These are phyloP conservation scores for Proisotoma minuta DNA, from an alignment of 2,888 invertebrate species.

Conservation along the genomic window DNA sequence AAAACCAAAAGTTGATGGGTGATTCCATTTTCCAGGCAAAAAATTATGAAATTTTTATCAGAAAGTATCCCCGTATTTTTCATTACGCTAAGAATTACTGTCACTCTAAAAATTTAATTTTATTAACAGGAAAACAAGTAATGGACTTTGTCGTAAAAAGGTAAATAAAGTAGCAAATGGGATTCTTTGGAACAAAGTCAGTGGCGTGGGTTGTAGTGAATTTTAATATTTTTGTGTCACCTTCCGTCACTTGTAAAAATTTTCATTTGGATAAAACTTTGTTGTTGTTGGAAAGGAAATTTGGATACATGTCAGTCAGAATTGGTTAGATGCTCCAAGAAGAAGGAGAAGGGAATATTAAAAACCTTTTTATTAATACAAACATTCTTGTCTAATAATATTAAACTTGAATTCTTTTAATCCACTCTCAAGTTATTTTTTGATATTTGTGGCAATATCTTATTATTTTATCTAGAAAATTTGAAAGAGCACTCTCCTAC, in stretches of 20 bases:
- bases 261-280: neutral
- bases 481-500: too few species aligned
- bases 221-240: neutral
- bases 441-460: too few species aligned
- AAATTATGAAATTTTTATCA: constrained; percentile 40
- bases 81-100: constrained; percentile 30
- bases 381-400: too few species aligned
- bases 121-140: constrained; percentile 42
- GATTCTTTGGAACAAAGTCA: neutral
- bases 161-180: constrained; percentile 8
- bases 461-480: too few species aligned
- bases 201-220: neutral
- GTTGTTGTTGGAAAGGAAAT: too few species aligned
- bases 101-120: constrained; percentile 45
- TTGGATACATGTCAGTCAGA: neutral
- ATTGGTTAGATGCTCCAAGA: neutral
- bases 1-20: constrained; percentile 6
- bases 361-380: neutral
- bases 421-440: too few species aligned
- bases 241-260: neutral
- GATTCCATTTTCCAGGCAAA: constrained; percentile 8
- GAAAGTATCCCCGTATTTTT: constrained; percentile 29
- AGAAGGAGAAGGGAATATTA: neutral
- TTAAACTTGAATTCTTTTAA: too few species aligned
- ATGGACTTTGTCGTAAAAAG: constrained; percentile 36